Base-by-base conservation (phyloP, 1,140 invertebrate species). In the Drosophila kikkawai region DNA sequence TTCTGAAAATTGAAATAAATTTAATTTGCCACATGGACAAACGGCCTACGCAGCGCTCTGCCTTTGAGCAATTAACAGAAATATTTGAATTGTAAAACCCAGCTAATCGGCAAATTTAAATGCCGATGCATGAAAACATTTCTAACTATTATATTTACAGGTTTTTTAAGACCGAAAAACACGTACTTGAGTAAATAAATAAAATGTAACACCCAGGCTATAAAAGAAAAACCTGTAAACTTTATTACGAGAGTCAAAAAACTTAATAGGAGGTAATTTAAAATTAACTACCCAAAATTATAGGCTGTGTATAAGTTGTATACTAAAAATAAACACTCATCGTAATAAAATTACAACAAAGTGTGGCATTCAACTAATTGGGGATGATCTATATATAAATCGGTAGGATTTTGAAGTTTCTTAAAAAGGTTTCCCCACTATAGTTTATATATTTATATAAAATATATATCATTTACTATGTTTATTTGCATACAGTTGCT, bases 1-100 rank as follows among this genome's bases (percentile, higher is more conserved):
- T 59, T 60, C 44, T 50, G 26, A 41, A 78, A 78, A 57, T 55
- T 68, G 9, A 80, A 77, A 47, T 68, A 37, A 68, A 77, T 68
- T 47, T 39, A 36, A 32, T 36, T 67, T 17, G 13, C 37, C 17
- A 29, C 34, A 50, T 55, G 44, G 50, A 41, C 59, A 51, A 47
- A 48, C 41, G 15, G 44, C 32, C 29, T 42, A 71, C 22, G 19
- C 12, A n/a, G 22, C 12, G 26, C 22, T 34, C 9, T 17, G 36
- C 32, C 26, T 71, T 70, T 42, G 26, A 32, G 15, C 22, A 67
- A 66, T 48, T 48, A 58, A 71, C 19, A 58, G 19, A 34, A 57
- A 36, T 70, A 48, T 34, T 22, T 36, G 1, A 47, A 39, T 37
- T 55, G 11, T 42, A 37, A 67, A 53, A 68, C 19, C 2, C 34